Evolutionary conservation across 2,797 vertebrate species (phyloP), one percentile per base, ranked within the genome.

Genomic region (Alcedo quadribrachys): DNA sequence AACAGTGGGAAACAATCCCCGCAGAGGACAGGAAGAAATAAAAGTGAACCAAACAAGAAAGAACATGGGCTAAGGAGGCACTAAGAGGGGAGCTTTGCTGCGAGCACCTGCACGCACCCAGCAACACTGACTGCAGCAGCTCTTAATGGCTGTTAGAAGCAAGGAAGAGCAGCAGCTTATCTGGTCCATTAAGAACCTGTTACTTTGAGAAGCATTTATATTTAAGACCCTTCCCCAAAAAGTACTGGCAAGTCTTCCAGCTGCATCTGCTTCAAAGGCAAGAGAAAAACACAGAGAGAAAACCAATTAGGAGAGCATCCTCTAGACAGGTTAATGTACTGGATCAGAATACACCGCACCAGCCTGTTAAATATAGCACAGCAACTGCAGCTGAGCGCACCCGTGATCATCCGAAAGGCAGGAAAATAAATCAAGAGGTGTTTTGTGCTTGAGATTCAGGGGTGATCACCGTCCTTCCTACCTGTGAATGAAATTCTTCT

Each of bases 401-500:
- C 28, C 4, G 1, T 6, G 42, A 76, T 9, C 51, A 54, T 21
- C 81, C 53, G 32, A 73, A 92, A 85, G 22, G n/a, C 37, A 85
- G 8, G 58, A 20, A 81, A 79, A 91, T 5, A 76, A 81, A 89
- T 12, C 62, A 45, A 28, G 32, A 32, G 21, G 3, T 14, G 11
- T 6, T 45, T 27, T 20, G 3, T 16, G 51, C 70, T 71, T 0
- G 0, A 63, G 57, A 35, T 13, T 37, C 27, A 15, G 81, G 12
- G 58, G 51, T 12, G 55, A 42, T 35, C 3, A 2, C 22, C 15
- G 46, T 14, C 76, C 85, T 66, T 35, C 87, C 93, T 92, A 99
- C 99, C 99, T 98, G 98, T 99, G 99, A 90, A 99, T 99, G 94
- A 99, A 99, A 97, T 99, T 99, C 68, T 99, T 99, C 97, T 99